Base-by-base conservation (phyloP, 1,140 invertebrate species). In the Drosophila watanabei region DNA sequence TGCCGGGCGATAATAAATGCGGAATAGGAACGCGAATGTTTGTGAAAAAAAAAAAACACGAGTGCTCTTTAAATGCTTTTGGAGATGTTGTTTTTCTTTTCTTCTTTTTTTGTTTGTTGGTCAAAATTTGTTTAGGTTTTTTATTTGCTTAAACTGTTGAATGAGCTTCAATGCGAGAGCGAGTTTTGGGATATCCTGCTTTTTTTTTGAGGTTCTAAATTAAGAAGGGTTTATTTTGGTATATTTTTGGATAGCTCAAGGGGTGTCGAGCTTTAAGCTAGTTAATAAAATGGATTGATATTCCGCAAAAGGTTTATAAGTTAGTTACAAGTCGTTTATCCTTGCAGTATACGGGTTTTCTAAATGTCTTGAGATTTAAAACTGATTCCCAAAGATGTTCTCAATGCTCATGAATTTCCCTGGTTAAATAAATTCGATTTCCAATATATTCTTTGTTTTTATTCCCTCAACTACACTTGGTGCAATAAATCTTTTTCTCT, bases 1-100 rank as follows among this genome's bases (percentile, higher is more conserved):
- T 70, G 65, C 66, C 59, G 35, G 68, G 62, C 68, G 79, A 80
- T 80, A 81, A 88, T 80, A 88, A 87, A 87, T 82, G 84, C 63
- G 76, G 79, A 83, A 88, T 77, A 73, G 84, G 60, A 81, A 70
- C 65, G 76, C 66, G 54, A 76, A 63, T 62, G 52, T 62, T 13
- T 24, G 24, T 2, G 4, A 35, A n/a, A n/a, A n/a, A 35, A 51
- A 45, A 45, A 52, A 37, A 13, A 28, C 0, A 14, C 24, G 30
- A 68, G 66, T n/a, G 64, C 63, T 84, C 61, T 70, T 80, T 80
- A 60, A 82, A 82, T 69, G 59, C 41, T 69, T 70, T 18, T 35
- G 39, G 7, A 18, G 37, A 46, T n/a, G n/a, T n/a, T n/a, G 24
- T 49, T 28, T 30, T 49, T 49, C 10, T 30, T 49, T 30, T 35